Percentiles rank a stretch among this genome's conserved stretches.
Conservation (phyloP, 2,797 vertebrate species). For the Xenopus petersii region DNA sequence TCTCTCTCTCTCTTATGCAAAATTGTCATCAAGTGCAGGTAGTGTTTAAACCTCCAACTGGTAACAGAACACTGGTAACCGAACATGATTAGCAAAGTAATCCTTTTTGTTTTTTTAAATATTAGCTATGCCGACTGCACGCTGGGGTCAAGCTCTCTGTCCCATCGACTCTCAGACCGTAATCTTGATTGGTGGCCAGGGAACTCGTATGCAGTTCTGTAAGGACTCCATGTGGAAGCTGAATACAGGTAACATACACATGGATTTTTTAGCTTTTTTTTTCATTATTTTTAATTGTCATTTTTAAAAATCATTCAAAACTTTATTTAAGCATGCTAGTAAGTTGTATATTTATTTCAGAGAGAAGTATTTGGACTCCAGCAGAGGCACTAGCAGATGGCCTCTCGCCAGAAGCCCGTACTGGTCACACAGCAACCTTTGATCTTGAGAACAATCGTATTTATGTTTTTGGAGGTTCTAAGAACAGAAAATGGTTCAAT, state of each 20-base stretch:
- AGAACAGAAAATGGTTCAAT: constrained; percentile 77
- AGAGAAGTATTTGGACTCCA: constrained; percentile 70
- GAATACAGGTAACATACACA: constrained; percentile 65
- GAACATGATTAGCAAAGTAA: too few species aligned
- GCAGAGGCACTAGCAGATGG: constrained; percentile 71
- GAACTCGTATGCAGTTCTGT: constrained; percentile 69
- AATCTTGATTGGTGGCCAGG: constrained; percentile 74
- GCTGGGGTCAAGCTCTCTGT: constrained; percentile 73
- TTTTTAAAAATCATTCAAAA: background rate
- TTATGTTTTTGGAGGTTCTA: constrained; percentile 75
- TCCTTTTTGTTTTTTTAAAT: background rate
- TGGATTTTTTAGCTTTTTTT: background rate
- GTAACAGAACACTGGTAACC: too few species aligned
- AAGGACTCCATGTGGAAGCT: constrained; percentile 85
- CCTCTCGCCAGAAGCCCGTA: constrained; percentile 72
- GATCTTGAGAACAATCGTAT: constrained; percentile 69
- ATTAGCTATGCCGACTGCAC: constrained; percentile 61
- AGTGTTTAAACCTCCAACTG: too few species aligned
- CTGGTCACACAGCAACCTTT: constrained; percentile 71
- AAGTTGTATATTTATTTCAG: constrained; percentile 48
- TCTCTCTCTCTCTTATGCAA: too few species aligned
- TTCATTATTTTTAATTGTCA: background rate
- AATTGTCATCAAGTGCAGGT: too few species aligned
- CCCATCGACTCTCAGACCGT: constrained; percentile 71
- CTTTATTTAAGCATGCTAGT: too few species aligned